Base-by-base conservation (phyloP, 2,113 vertebrate genomes). In the Patagioenas fasciata region DNA sequence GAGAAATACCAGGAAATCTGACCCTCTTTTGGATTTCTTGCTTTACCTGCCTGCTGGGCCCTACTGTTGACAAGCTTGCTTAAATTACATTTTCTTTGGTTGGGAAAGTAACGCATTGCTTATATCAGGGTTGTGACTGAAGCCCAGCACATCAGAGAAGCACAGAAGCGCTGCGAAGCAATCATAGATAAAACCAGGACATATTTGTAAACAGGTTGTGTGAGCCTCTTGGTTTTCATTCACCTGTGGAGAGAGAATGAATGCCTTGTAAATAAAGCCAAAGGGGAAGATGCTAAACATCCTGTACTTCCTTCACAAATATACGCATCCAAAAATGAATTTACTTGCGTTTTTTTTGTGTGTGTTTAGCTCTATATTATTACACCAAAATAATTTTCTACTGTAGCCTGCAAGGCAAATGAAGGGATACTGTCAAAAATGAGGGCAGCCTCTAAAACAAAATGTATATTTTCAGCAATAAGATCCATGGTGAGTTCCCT, bases 161-260 rank as follows among this genome's bases (percentile, higher is more conserved):
- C 88, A 96, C 66, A 24, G 40, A 61, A 90, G 44, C 13, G 1
- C 65, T 95, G 92, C 73, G 89, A 97, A 97, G 71, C 44, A 93
- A 93, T 86, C 80, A 93, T 42, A 97, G 93, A 95, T 94, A 91
- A 95, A 97, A 96, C 18, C 71, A 93, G 67, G 79, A 91, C 75
- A 84, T 88, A 92, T 95, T 94, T 96, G 92, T 95, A 96, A 96
- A 95, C 93, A 96, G 86, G 84, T 83, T 96, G 65, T 81, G 80
- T 84, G 80, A 91, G 50, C 42, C 77, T 78, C 72, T 79, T 94
- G 67, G 60, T 94, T 96, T 97, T 96, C 86, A 81, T 95, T 96
- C 86, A 93, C 91, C 86, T 96, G 86, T 88, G 81, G 91, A 94
- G 75, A 95, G 16, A 94, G 87, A 94, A 95, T 74, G 61, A 92